Conservation (phyloP, 2,113 vertebrate species). For the Albula glossodonta region DNA sequence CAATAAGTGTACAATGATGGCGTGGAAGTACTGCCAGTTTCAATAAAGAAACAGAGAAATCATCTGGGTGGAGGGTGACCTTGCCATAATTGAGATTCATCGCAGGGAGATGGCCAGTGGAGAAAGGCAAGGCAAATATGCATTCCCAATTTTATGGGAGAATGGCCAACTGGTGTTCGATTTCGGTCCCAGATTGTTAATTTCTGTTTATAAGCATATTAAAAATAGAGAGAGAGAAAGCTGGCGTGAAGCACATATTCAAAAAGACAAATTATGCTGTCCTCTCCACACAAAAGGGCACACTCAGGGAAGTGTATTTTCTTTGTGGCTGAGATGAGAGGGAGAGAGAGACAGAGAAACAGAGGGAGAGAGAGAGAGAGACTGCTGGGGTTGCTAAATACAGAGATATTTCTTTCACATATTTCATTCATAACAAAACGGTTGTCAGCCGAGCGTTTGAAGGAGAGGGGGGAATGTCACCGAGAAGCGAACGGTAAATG, state of each 20-base stretch:
- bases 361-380: neutral
- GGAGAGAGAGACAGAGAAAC: no score
- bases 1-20: conserved; percentile 73
- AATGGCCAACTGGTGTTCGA: conserved; percentile 53
- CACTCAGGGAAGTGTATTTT: conserved; percentile 15
- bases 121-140: conserved; percentile 61
- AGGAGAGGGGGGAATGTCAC: neutral
- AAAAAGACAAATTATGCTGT: conserved; percentile 47
- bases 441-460: neutral
- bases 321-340: conserved; percentile 55
- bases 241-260: conserved; percentile 32
- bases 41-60: conserved; percentile 72
- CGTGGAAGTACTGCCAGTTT: conserved; percentile 74
- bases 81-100: conserved; percentile 82
- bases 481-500: neutral
- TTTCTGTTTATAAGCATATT: conserved; percentile 41
- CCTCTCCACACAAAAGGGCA: conserved; percentile 13
- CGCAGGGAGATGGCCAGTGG: conserved; percentile 60
- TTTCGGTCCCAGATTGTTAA: conserved; percentile 52
- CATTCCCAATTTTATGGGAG: conserved; percentile 57
- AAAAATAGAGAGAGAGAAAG: neutral
- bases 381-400: conserved; percentile 49
- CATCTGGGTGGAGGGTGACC: conserved; percentile 76
- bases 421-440: conserved; percentile 50
- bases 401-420: conserved; percentile 61